These are phyloP conservation scores for Oreochromis tanganicae DNA, from an alignment of 2,113 vertebrate species.

Conservation along the genomic window DNA sequence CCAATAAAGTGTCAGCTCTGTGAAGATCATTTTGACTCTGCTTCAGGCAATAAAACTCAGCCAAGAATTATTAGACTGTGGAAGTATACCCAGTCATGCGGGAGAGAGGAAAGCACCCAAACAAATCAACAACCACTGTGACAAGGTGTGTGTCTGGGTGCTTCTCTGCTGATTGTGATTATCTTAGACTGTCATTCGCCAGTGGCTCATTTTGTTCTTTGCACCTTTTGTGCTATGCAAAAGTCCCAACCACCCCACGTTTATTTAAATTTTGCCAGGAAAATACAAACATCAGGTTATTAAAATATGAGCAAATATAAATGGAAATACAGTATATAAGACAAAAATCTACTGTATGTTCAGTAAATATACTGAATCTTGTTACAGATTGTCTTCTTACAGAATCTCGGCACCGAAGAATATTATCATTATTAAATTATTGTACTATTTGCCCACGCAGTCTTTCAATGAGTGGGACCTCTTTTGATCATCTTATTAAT, in stretches of 20 bases:
- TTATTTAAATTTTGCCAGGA: not conserved
- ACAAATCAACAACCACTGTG: not conserved
- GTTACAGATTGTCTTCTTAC: not conserved
- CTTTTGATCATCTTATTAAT: not conserved
- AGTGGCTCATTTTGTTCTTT: not conserved
- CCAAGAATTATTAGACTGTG: conserved; percentile 15
- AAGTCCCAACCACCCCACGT: not conserved
- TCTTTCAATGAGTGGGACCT: not conserved
- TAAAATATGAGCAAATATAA: not conserved
- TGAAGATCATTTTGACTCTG: not conserved
- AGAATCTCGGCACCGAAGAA: not conserved
- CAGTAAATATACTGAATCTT: not conserved
- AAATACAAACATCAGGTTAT: not conserved
- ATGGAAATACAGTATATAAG: not conserved
- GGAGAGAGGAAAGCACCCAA: not conserved
- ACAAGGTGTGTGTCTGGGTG: not conserved
- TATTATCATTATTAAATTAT: not conserved
- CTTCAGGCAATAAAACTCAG: conserved; percentile 12
- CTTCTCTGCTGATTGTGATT: not conserved
- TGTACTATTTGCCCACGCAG: not conserved
- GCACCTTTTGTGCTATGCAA: not conserved
- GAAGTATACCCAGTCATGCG: not conserved
- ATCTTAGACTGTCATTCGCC: not conserved
- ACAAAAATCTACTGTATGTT: not conserved
- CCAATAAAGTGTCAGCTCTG: not conserved